These are phyloP conservation scores for Sparidentex hasta DNA, from an alignment of 2,797 vertebrate species.

Conservation along the genomic window DNA sequence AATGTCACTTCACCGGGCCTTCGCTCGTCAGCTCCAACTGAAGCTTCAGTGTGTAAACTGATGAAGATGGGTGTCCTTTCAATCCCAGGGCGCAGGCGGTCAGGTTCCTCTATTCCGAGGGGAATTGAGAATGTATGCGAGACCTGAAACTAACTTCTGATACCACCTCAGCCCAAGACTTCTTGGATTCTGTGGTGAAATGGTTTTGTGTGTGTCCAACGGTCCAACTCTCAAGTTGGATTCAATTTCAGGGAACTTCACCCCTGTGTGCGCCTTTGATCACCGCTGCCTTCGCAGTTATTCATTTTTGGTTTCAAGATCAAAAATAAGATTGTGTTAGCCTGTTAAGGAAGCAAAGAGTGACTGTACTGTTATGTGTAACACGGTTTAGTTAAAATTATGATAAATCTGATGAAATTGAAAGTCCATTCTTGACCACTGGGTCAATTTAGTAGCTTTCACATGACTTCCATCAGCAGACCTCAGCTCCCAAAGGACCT, in stretches of 20 bases:
- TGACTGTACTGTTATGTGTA: neutral
- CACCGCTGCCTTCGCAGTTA: neutral
- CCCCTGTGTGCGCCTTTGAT: neutral
- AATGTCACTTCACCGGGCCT: neutral
- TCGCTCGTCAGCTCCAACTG: constrained; percentile 1
- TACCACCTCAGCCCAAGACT: constrained; percentile 68
- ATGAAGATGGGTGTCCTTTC: constrained; percentile 41
- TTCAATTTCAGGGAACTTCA: constrained; percentile 26
- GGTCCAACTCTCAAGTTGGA: neutral
- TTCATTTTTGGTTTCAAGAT: neutral
- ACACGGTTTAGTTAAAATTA: neutral
- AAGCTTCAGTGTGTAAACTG: constrained; percentile 1
- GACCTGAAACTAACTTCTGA: constrained; percentile 84
- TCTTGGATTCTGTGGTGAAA: constrained; percentile 77
- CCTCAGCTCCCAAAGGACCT: no score
- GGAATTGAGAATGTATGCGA: constrained; percentile 85
- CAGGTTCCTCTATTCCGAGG: constrained; percentile 82
- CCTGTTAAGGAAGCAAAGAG: neutral
- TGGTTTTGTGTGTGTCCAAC: constrained; percentile 25
- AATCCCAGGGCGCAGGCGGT: constrained; percentile 68
- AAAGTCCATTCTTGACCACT: neutral
- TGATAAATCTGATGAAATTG: neutral
- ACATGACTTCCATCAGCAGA: no score
- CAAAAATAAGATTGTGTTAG: neutral
- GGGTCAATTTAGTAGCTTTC: no score